Base-by-base conservation (phyloP, 2,113 vertebrate species). In the Rousettus leschenaultii region DNA sequence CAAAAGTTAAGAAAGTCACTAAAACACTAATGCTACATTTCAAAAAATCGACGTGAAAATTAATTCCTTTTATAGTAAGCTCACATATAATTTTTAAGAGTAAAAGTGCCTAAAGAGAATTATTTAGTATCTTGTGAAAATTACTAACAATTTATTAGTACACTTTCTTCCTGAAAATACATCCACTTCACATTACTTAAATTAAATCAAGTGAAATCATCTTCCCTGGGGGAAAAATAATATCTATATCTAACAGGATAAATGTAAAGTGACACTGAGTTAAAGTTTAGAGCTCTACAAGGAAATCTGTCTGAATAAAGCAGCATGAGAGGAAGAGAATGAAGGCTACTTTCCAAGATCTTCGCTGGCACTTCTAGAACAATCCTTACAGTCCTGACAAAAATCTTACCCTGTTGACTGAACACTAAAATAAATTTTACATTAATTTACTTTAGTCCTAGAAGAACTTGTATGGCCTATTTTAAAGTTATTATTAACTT, bases 41-140 rank as follows among this genome's bases (percentile, higher is more conserved):
- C 26, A 12, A 24, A 96, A 93, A 79, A 86, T 82, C 45, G 89
- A 95, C 6, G 19, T 89, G 95, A 96, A 86, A 96, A 93, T 98
- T 70, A 96, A 97, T 91, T 96, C 13, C 18, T 96, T 88, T 90
- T 53, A 82, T 77, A 65, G 93, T 24, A 91, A 73, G 51, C 30
- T 65, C 87, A 83, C 1, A 0, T 91, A 33, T 79, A 51, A 82
- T 79, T 96, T 96, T 92, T 68, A 92, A 95, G 33, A 82, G 22
- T 57, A 70, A 91, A 90, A 89, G 53, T 65, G 22, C 43, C 65
- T 78, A n/a, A 55, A 85, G 74, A 96, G 35, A 95, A 82, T 93
- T 94, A 96, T 78, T 94, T 73, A 79, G 79, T 71, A 79, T 70
- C 53, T 5, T 61, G 85, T 91, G 94, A 97, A 95, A 97, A 96